Base-by-base conservation (phyloP, 2,113 vertebrate species). In the Dasypus novemcinctus region DNA sequence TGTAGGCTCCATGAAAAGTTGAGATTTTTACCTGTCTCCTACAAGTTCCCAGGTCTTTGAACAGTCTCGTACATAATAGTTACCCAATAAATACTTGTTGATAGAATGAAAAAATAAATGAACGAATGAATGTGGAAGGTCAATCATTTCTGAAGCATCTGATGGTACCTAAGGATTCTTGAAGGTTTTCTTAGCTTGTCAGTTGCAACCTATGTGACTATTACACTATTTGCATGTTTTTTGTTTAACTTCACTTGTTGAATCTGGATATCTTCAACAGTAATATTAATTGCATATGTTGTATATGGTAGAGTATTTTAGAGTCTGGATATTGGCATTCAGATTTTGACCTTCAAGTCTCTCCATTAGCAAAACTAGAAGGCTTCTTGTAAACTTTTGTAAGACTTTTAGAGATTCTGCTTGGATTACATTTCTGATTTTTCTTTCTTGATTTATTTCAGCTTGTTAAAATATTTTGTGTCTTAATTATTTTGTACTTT, bases 401-500 rank as follows among this genome's bases (percentile, higher is more conserved):
- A 90, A 90, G 69, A 64, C 25, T 95, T 93, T 93, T 74, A 33
- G 74, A 92, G 71, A 72, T 31, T 96, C 57, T 84, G 46, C 38
- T 68, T 57, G 54, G 71, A 76, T 90, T 91, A 38, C 63, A 95
- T 93, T 94, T 92, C 27, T 93, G 27, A 5, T 61, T 90, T 78
- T 96, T 29, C 74, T 91, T 89, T 81, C 76, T 46, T 59, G 79
- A 97, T 95, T 95, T 94, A 92, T 46, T 96, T 97, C 90, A 90
- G 85, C 91, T 97, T 93, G 29, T 97, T 98, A 97, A 97, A 95
- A 95, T 96, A 98, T 81, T 97, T 97, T 96, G 94, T 92, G 96
- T 79, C 97, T 96, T 97, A 88, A 92, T 97, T 97, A 97, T 96
- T 97, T 98, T 96, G 97, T 98, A 96, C 94, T 98, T 94, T 63